Evolutionary conservation across 2,888 invertebrate genomes (phyloP).

Genomic region (Criorhina ranunculi): DNA sequence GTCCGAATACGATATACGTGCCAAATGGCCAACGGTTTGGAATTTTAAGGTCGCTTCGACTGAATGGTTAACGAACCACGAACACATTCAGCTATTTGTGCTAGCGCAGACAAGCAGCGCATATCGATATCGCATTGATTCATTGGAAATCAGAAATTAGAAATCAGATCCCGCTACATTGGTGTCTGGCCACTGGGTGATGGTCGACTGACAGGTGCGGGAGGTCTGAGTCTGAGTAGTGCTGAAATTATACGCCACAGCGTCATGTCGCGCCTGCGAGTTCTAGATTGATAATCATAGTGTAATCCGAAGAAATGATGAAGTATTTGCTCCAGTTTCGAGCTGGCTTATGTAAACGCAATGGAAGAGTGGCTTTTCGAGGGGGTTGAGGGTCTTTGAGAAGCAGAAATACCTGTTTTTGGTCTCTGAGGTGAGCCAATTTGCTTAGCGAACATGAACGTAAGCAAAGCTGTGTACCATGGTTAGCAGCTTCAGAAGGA

Average conservation of each 20-base stretch:
- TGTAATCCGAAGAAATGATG: conserved; percentile 62
- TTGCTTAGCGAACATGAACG: conserved; percentile 68
- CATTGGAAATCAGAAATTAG: conserved; percentile 60
- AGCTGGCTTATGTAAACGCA: conserved; percentile 41
- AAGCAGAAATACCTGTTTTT: conserved; percentile 69
- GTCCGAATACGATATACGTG: conserved; percentile 67
- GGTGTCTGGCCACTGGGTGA: conserved; percentile 38
- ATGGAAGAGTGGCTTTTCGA: not conserved
- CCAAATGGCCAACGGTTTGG: conserved; percentile 68
- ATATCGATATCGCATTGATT: conserved; percentile 69
- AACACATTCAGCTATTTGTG: not conserved
- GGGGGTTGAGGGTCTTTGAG: conserved; percentile 12
- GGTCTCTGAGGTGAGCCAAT: conserved; percentile 44
- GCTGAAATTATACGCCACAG: conserved; percentile 57
- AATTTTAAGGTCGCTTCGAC: conserved; percentile 71
- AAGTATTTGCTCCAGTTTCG: conserved; percentile 71
- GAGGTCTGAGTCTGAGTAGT: too few relatives aligned
- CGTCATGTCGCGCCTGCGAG: conserved; percentile 6
- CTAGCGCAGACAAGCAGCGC: conserved; percentile 28
- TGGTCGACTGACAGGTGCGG: conserved; percentile 63
- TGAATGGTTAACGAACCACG: conserved; percentile 64
- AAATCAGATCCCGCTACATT: conserved; percentile 65
- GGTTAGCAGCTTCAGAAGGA: conserved; percentile 50
- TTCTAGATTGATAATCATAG: conserved; percentile 62
- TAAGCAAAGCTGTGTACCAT: conserved; percentile 38